These are phyloP conservation scores for Ambastaia sidthimunki DNA, from an alignment of 2,797 vertebrate genomes.

Conservation along the genomic window DNA sequence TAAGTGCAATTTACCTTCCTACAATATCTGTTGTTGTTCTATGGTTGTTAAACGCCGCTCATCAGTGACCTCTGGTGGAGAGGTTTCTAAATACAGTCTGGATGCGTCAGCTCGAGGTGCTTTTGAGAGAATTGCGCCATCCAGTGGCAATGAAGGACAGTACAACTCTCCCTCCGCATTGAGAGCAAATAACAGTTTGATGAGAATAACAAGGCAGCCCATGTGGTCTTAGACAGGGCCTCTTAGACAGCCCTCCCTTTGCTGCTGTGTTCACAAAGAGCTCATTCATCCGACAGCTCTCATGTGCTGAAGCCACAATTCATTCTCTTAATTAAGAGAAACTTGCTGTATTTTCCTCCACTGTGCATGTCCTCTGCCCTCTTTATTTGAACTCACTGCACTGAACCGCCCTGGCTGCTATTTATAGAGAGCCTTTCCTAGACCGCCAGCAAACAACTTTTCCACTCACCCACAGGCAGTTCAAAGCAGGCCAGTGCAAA, in stretches of 20 bases:
- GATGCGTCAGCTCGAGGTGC: background rate
- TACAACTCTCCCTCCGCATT: background rate
- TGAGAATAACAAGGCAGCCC: conserved; percentile 64
- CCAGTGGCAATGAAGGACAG: conserved; percentile 24
- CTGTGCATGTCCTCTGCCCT: conserved; percentile 54
- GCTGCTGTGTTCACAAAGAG: conserved; percentile 73
- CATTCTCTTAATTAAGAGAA: conserved; percentile 81
- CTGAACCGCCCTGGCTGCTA: conserved; percentile 11
- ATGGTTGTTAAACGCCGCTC: conserved; percentile 31
- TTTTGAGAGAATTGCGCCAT: conserved; percentile 30
- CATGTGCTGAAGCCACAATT: conserved; percentile 80
- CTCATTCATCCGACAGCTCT: conserved; percentile 78
- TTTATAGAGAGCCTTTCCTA: conserved; percentile 52
- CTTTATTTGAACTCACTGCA: conserved; percentile 61
- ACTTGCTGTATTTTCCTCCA: conserved; percentile 70
- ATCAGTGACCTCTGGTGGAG: conserved; percentile 69
- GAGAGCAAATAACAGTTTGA: conserved; percentile 10
- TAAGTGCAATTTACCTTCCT: background rate
- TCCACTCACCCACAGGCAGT: conserved; percentile 17
- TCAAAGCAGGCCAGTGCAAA: background rate
- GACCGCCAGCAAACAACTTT: conserved; percentile 39
- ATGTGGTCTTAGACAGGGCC: conserved; percentile 77
- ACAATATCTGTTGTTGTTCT: background rate
- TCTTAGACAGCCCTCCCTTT: conserved; percentile 46
- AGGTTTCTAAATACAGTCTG: conserved; percentile 14